Conservation (phyloP, 2,113 vertebrate genomes). For the Paratilapia polleni region DNA sequence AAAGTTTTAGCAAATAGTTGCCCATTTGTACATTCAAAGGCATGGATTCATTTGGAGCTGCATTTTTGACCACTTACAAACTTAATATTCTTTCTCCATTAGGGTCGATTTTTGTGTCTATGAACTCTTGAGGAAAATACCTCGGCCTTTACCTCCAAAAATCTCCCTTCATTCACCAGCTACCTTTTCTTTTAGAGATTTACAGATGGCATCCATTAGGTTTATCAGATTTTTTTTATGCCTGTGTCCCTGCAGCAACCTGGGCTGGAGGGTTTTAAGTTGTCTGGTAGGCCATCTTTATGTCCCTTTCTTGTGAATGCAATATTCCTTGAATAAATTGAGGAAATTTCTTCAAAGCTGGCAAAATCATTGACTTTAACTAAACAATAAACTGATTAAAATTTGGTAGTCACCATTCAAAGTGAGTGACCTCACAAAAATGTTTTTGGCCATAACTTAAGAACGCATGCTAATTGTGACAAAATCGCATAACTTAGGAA, state of each 20-base stretch:
- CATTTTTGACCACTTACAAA: not conserved
- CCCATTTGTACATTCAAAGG: not conserved
- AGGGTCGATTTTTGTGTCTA: not conserved
- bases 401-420: not conserved
- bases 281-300: not conserved
- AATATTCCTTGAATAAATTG: not conserved
- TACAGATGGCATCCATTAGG: not conserved
- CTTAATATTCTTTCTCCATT: not conserved
- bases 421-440: too few relatives aligned
- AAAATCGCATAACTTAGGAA: not conserved
- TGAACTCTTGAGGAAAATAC: not conserved
- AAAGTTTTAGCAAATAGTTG: not conserved
- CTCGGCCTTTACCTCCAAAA: not conserved
- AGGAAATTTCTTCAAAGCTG: not conserved
- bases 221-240: not conserved
- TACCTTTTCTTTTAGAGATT: not conserved
- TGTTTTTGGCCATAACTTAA: not conserved
- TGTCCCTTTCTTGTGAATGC: not conserved
- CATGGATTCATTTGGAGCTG: not conserved
- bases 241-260: not conserved
- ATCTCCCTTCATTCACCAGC: not conserved
- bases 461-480: rapidly evolving
- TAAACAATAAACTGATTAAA: not conserved
- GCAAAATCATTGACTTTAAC: too few relatives aligned
- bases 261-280: not conserved